Conservation (phyloP, 2,113 vertebrate species). For the Calidris pugnax region DNA sequence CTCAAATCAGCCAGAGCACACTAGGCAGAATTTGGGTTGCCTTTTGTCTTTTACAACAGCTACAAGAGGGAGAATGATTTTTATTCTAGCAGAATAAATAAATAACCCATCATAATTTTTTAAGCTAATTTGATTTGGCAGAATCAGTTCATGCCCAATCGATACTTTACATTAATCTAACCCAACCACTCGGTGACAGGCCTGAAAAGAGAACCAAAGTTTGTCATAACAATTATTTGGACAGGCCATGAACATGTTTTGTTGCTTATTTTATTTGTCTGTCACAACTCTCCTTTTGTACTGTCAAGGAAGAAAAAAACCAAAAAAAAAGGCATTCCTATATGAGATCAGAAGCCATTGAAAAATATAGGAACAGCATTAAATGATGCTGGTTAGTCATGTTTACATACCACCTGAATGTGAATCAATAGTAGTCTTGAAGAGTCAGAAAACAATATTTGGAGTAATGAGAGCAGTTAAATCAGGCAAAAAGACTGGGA, state of each 20-base stretch:
- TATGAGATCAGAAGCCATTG: neutral
- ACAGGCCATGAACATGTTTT: neutral
- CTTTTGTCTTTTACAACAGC: neutral
- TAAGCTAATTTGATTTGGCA: conserved; percentile 2
- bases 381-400: neutral
- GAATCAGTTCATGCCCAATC: neutral
- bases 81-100: neutral
- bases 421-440: neutral
- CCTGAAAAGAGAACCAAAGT: conserved; percentile 2
- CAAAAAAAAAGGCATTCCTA: neutral
- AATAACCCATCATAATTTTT: neutral
- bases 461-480: neutral
- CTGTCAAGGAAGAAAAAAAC: neutral
- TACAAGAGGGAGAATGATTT: neutral
- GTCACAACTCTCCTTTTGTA: neutral
- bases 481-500: neutral
- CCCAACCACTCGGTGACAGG: neutral
- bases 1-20: neutral
- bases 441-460: neutral
- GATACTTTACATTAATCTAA: neutral
- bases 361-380: neutral
- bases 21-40: neutral
- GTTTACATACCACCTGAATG: neutral
- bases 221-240: neutral
- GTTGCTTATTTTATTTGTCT: neutral